These are phyloP conservation scores for Eubasilissa splendida DNA, from an alignment of 2,888 invertebrate species.

Conservation along the genomic window DNA sequence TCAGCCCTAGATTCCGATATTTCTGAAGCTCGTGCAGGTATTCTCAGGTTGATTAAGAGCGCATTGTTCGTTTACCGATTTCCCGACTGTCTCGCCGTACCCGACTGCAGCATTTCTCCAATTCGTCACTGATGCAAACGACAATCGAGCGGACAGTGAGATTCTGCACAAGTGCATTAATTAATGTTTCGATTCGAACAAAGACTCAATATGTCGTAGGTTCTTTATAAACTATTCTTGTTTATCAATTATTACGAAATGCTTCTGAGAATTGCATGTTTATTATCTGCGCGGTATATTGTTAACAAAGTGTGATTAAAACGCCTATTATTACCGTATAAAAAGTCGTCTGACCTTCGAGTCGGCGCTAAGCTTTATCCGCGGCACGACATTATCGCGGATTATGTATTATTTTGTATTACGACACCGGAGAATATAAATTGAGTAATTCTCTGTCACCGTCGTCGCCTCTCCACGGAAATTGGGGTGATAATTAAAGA, in stretches of 20 bases:
- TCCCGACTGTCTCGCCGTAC: no score
- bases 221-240: background rate
- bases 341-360: constrained; percentile 15
- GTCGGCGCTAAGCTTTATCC: background rate
- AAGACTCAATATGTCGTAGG: background rate
- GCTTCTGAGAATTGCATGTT: constrained; percentile 15
- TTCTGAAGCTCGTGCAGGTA: background rate
- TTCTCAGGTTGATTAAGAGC: background rate
- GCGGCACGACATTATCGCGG: background rate
- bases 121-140: no score
- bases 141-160: no score
- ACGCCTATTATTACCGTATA: background rate
- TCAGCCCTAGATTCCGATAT: constrained; percentile 19
- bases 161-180: background rate
- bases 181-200: background rate
- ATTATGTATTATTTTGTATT: background rate
- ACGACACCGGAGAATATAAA: background rate
- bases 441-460: constrained; percentile 7
- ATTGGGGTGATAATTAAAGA: constrained; percentile 21
- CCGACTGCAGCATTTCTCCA: no score
- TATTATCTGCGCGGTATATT: constrained; percentile 25
- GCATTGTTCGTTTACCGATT: background rate
- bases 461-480: background rate
- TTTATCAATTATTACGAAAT: constrained; percentile 32
- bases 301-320: constrained; percentile 19